Base-by-base conservation (phyloP, 2,888 invertebrate species). In the Apodemia zela region DNA sequence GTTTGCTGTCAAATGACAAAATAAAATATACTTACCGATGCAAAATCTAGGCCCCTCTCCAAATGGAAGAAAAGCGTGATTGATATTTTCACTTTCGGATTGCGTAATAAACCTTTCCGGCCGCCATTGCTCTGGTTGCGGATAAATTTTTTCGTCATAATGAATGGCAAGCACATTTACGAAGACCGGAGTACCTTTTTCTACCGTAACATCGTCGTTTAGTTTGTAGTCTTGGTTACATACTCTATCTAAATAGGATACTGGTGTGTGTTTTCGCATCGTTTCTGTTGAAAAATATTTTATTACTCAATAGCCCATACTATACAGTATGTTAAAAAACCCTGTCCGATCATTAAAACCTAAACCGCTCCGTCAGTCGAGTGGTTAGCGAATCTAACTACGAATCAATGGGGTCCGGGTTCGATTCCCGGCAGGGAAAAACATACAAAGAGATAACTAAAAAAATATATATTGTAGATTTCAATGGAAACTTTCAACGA, bases 21-120 rank as follows among this genome's bases (percentile, higher is more conserved):
- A n/a, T n/a, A n/a, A n/a, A n/a, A n/a, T n/a, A n/a, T n/a, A 42
- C 42, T 63, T 69, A 76, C 76, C 75, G 57, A 76, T 76, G 65
- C 78, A 78, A 67, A 83, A 85, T 33, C 33, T 33, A 10, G 33
- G 33, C 1, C 33, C 33, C 3, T 33, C 33, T 33, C 33, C 33
- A 10, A 88, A 87, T 0, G 88, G 85, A 18, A 87, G 51, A 61
- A 84, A 85, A 0, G 75, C n/a, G n/a, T n/a, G n/a, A n/a, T n/a
- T n/a, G n/a, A n/a, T 18, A 88, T 62, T 63, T 77, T 73, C 84
- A 29, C 72, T 77, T 60, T 85, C 84, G 0, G 69, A 67, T 2
- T 76, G 66, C 17, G 71, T 66, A 5, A 64, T 63, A 70, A 83
- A 81, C 61, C 88, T 77, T 64, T 84, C 84, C 0, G 88, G 87